Evolutionary conservation across 92 coral and sea anemone genomes (phyloP).

Genomic region (Hydrozoanthus gracilis): DNA sequence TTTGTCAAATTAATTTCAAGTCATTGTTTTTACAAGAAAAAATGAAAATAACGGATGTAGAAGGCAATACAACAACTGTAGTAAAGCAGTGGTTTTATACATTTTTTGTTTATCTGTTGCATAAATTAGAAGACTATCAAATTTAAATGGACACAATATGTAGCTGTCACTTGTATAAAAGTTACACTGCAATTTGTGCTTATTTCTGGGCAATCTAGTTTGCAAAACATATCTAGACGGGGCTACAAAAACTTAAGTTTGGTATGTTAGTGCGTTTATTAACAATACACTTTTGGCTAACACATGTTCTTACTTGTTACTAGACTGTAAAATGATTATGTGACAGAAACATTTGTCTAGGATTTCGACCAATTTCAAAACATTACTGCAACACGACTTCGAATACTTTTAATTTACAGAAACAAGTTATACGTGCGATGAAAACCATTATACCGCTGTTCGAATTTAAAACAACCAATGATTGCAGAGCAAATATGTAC

Average conservation of each 20-base stretch:
- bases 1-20: no score
- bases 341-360: background rate
- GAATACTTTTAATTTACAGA: background rate
- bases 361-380: background rate
- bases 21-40: no score
- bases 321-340: slow-evolving; percentile 25
- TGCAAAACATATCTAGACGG: background rate
- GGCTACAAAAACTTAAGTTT: slow-evolving; percentile 7
- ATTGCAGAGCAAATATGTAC: slow-evolving; percentile 24
- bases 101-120: background rate
- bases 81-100: background rate
- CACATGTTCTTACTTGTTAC: background rate
- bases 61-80: background rate
- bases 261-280: background rate
- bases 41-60: background rate
- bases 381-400: background rate
- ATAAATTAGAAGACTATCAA: background rate
- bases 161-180: slow-evolving; percentile 6
- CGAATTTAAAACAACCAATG: slow-evolving; percentile 1
- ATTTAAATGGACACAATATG: background rate
- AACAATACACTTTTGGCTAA: background rate
- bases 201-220: background rate
- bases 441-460: background rate
- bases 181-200: slow-evolving; percentile 20
- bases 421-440: background rate